Base-by-base conservation (phyloP, 2,797 vertebrate species). In the Macroramphosus scolopax region DNA sequence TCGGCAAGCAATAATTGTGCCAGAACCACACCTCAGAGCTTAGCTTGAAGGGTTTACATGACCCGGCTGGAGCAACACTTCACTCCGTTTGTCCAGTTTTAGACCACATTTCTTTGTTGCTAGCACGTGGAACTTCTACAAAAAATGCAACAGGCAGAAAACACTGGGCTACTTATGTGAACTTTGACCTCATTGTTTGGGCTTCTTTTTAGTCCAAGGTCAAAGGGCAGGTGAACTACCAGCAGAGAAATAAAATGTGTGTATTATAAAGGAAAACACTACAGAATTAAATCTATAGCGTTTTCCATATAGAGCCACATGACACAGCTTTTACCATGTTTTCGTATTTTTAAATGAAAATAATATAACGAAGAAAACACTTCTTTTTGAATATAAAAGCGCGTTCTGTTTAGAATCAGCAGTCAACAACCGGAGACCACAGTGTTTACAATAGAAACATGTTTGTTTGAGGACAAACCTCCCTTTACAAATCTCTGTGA, bases 371-470 rank as follows among this genome's bases (percentile, higher is more conserved):
- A n/a, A n/a, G n/a, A n/a, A n/a, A n/a, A n/a, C n/a, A n/a, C n/a
- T n/a, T n/a, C n/a, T n/a, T n/a, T n/a, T n/a, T n/a, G n/a, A n/a
- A n/a, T n/a, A n/a, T n/a, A n/a, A n/a, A n/a, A n/a, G n/a, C n/a
- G n/a, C n/a, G n/a, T n/a, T n/a, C n/a, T 25, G 46, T 28, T 44
- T 8, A 5, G 8, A 53, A 30, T 18, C 20, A 34, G 20, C 39
- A 28, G 11, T 26, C 17, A 38, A 29, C 20, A 47, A 24, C 4
- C 31, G 6, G 6, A 41, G 14, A 46, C 22, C 5, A 12, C 20
- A 32, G 25, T 50, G 34, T 81, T 81, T 72, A 56, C 58, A 36
- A n/a, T 52, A 44, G 45, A 68, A 78, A 75, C 25, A 73, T 51
- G 4, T 50, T 40, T 63, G 48, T 67, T 63, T 33, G 33, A 18